Percentiles rank a stretch among this genome's conserved stretches.
Evolutionary conservation across 2,797 vertebrate genomes (phyloP).

Genomic region (Choloepus didactylus): DNA sequence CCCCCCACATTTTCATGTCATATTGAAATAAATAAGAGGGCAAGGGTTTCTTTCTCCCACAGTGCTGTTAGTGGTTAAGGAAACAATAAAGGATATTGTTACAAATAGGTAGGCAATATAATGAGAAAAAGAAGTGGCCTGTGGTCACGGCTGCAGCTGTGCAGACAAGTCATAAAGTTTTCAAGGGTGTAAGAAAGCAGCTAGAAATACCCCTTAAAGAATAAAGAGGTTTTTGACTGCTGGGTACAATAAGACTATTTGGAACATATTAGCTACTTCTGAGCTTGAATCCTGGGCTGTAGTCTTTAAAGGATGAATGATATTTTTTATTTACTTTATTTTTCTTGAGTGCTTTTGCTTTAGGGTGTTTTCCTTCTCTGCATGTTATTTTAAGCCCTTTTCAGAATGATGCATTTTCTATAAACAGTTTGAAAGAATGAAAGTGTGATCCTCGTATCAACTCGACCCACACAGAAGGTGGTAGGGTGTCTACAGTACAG

Average conservation of each 20-base stretch:
- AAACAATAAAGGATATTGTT: constrained; percentile 82
- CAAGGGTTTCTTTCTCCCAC: constrained; percentile 48
- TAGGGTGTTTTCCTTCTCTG: constrained; percentile 24
- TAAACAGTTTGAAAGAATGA: background rate
- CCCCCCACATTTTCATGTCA: constrained; percentile 39
- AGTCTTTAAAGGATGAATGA: constrained; percentile 62
- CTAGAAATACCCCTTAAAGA: constrained; percentile 64
- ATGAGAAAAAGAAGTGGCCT: constrained; percentile 72
- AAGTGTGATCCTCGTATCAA: background rate
- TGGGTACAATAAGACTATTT: constrained; percentile 61
- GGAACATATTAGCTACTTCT: constrained; percentile 53
- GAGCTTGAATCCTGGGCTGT: constrained; percentile 18
- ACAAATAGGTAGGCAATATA: constrained; percentile 78
- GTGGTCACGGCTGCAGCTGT: constrained; percentile 67
- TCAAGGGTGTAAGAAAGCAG: constrained; percentile 63
- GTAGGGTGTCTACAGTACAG: too few species aligned
- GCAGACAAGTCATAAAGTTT: constrained; percentile 53
- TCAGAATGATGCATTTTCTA: background rate
- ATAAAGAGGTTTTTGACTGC: constrained; percentile 71
- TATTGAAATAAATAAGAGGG: constrained; percentile 58
- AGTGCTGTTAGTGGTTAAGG: constrained; percentile 67
- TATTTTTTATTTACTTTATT: constrained; percentile 64
- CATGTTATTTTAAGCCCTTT: constrained; percentile 26
- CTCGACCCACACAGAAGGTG: background rate
- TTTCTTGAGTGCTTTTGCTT: constrained; percentile 43